Conservation (phyloP, 2,888 invertebrate genomes). For the Mythimna lalbum region DNA sequence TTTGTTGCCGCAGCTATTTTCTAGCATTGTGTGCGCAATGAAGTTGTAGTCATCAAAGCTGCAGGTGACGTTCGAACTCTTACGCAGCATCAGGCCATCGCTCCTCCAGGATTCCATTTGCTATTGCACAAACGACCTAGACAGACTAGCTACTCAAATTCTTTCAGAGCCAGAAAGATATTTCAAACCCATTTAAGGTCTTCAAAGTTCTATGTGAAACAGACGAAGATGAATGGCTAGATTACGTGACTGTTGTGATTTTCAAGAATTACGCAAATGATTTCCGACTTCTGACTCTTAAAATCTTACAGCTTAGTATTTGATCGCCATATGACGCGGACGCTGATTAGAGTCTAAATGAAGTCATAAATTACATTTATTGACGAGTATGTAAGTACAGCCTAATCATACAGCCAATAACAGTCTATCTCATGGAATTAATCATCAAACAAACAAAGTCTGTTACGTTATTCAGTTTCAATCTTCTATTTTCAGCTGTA, state of each 20-base stretch:
- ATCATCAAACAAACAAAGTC: conserved; percentile 17
- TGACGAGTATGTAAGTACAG: background rate
- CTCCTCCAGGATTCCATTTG: no score
- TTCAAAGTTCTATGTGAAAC: background rate
- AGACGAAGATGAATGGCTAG: background rate
- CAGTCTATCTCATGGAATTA: conserved; percentile 7
- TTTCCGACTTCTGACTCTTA: background rate
- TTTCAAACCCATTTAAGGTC: background rate
- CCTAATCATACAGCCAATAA: no score
- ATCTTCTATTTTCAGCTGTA: conserved; percentile 52
- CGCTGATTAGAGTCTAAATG: background rate
- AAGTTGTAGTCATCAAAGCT: no score
- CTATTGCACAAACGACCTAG: background rate
- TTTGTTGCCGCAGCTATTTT: no score
- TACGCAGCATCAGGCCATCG: no score
- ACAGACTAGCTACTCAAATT: background rate
- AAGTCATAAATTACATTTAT: background rate
- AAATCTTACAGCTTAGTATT: background rate
- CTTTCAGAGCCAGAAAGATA: background rate
- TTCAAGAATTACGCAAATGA: background rate
- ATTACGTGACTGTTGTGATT: background rate
- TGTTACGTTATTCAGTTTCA: conserved; percentile 8
- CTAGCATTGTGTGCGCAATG: no score
- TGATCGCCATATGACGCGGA: background rate
- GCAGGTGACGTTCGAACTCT: no score